Evolutionary conservation across 2,888 invertebrate genomes (phyloP), one percentile per base, ranked within the genome.

Genomic region (Sinhomidia bicolor): DNA sequence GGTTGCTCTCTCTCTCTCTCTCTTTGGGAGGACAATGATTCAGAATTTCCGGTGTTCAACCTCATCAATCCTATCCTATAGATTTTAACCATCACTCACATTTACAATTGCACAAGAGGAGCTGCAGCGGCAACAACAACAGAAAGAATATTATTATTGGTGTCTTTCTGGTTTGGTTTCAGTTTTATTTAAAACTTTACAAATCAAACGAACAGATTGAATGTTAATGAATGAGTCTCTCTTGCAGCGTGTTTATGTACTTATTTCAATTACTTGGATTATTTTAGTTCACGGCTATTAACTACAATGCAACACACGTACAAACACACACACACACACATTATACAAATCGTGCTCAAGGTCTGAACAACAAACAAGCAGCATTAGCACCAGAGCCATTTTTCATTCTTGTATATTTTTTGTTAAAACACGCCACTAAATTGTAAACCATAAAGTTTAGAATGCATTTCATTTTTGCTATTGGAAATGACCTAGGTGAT

Each of bases 11-110:
- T 60, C 20, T 57, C n/a, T 17, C 20, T 23, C 9, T 29, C 74
- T 57, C 74, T 71, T 62, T 80, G 65, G 79, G 88, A 88, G 88
- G 80, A 88, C 88, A 84, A 88, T 88, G 88, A 88, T 88, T 88
- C 88, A 88, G 62, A 84, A 80, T 84, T 88, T 88, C 88, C 88
- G 88, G 88, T 88, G 60, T 71, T 82, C 47, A 51, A 84, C 36
- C 88, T 88, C 88, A 88, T 84, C 88, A 88, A 88, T 88, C 83
- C 84, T 36, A 65, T 57, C 36, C 51, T 44, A 60, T 80, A 60
- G 62, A 60, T n/a, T 80, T 80, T 60, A 62, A 62, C 80, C 80
- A 80, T 80, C 62, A 60, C 44, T 80, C 44, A 80, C 60, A 60
- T 41, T 32, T 57, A 57, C n/a, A 60, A 17, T 41, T 60, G 26